Conservation (phyloP, 2,888 invertebrate genomes). For the Lypha dubia region DNA sequence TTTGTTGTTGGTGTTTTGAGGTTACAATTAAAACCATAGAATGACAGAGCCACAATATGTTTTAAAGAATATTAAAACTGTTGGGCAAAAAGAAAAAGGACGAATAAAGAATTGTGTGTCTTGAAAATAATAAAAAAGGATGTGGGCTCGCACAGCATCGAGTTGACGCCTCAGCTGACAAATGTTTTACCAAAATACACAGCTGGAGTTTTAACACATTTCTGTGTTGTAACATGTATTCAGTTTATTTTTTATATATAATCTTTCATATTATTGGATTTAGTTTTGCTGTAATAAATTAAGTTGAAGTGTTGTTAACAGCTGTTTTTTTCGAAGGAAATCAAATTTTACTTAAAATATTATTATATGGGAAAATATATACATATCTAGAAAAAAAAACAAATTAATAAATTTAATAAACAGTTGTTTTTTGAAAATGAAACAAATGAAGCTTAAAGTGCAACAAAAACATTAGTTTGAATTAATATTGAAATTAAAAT, state of each 20-base stretch:
- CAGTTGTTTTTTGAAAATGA: not conserved
- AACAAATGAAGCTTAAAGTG: too few relatives aligned
- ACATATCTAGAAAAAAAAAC: not conserved
- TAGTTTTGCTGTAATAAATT: conserved; percentile 7
- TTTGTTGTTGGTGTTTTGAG: too few relatives aligned
- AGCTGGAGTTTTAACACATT: conserved; percentile 74
- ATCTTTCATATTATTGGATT: conserved; percentile 23
- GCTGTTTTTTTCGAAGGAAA: conserved; percentile 24
- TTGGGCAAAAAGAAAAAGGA: conserved; percentile 39
- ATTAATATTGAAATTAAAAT: too few relatives aligned
- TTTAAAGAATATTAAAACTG: conserved; percentile 1
- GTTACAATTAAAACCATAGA: conserved; percentile 34
- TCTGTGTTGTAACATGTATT: conserved; percentile 38
- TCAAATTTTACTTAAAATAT: not conserved
- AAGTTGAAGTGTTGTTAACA: not conserved
- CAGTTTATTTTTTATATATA: conserved; percentile 45
- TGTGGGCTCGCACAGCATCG: conserved; percentile 69
- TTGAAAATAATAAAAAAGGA: conserved; percentile 63
- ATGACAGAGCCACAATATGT: not conserved
- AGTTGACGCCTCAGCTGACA: conserved; percentile 70
- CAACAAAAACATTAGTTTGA: too few relatives aligned
- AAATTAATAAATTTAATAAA: not conserved
- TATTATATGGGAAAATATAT: not conserved
- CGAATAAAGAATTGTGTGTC: conserved; percentile 14
- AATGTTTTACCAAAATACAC: conserved; percentile 73